Evolutionary conservation across 2,113 vertebrate genomes (phyloP).

Genomic region (Aleadryas rufinucha): DNA sequence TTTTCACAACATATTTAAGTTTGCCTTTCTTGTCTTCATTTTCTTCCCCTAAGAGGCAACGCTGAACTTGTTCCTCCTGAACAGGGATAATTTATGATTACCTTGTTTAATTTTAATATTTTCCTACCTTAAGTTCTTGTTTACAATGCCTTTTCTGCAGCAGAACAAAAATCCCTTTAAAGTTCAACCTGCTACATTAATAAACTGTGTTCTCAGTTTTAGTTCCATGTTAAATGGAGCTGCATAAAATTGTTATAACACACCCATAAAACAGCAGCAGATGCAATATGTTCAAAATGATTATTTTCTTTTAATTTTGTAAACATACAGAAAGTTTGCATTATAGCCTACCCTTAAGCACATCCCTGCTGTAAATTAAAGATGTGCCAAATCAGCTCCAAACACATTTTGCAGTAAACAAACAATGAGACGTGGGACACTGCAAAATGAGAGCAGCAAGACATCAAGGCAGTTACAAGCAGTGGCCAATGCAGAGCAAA

Average conservation of each 20-base stretch:
- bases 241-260: slow-evolving; percentile 11
- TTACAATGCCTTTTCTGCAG: background rate
- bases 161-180: background rate
- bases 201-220: background rate
- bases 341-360: background rate
- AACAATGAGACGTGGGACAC: background rate
- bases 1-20: background rate
- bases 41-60: background rate
- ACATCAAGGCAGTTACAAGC: background rate
- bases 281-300: background rate
- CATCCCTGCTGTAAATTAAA: background rate
- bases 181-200: slow-evolving; percentile 13
- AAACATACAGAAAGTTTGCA: background rate
- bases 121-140: background rate
- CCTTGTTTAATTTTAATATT: background rate
- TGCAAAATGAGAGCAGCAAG: background rate
- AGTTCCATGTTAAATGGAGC: slow-evolving; percentile 1
- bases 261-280: slow-evolving; percentile 22
- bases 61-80: background rate
- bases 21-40: background rate
- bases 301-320: slow-evolving; percentile 32
- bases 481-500: background rate
- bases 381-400: background rate
- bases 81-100: background rate
- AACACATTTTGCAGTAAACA: background rate